Conservation (phyloP, 2,888 invertebrate genomes). For the Busseola fusca region DNA sequence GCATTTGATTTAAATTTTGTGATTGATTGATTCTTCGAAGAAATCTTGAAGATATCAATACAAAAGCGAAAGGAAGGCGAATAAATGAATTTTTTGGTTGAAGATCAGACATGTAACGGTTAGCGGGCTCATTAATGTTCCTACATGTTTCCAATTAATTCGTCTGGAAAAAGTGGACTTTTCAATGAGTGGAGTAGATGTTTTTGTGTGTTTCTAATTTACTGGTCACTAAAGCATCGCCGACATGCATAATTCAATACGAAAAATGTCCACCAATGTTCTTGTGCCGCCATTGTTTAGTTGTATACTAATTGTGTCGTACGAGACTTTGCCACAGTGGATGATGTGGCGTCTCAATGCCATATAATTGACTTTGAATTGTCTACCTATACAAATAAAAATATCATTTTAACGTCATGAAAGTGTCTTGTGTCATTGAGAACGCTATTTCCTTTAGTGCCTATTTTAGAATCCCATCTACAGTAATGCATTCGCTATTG, state of each 20-base stretch:
- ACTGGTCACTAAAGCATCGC: conserved; percentile 78
- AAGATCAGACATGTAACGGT: conserved; percentile 67
- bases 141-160: conserved; percentile 64
- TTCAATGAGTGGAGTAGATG: conserved; percentile 73
- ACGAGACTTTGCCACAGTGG: conserved; percentile 61
- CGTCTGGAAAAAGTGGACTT: conserved; percentile 70
- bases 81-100: conserved; percentile 66
- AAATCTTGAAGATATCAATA: conserved; percentile 26
- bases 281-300: conserved; percentile 79
- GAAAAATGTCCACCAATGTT: conserved; percentile 77
- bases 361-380: conserved; percentile 58
- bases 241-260: conserved; percentile 86
- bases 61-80: conserved; percentile 49
- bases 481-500: conserved; percentile 44
- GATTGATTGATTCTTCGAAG: conserved; percentile 42
- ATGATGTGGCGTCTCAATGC: conserved; percentile 60
- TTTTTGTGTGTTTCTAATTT: conserved; percentile 83
- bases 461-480: conserved; percentile 44
- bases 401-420: conserved; percentile 41
- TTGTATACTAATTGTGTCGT: conserved; percentile 69
- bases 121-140: conserved; percentile 65
- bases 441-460: conserved; percentile 55
- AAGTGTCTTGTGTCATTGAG: conserved; percentile 53
- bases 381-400: conserved; percentile 36
- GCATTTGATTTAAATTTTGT: conserved; percentile 1